Percentiles rank a stretch among this genome's conserved stretches.
Evolutionary conservation across 2,113 vertebrate genomes (phyloP).

Genomic region (Syngnathoides biaculeatus): DNA sequence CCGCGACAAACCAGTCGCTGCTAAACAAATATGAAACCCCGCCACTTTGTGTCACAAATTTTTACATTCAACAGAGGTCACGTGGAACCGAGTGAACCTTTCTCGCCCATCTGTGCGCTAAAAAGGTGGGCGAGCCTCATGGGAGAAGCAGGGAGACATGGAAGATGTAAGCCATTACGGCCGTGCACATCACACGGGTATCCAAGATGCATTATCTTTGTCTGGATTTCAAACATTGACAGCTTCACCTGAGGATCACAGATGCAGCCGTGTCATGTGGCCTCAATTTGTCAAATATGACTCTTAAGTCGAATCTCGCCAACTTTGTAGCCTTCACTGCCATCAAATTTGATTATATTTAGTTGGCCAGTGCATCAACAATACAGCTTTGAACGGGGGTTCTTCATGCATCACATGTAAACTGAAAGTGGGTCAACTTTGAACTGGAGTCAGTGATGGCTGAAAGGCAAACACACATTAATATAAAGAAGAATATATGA

Average conservation of each 20-base stretch:
- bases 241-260: constrained; percentile 50
- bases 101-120: constrained; percentile 66
- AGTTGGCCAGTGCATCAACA: constrained; percentile 6
- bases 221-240: constrained; percentile 49
- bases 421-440: constrained; percentile 58
- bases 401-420: constrained; percentile 27
- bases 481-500: constrained; percentile 63
- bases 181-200: constrained; percentile 35
- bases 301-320: not conserved
- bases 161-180: constrained; percentile 58
- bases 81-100: constrained; percentile 44
- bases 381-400: constrained; percentile 14
- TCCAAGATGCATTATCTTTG: constrained; percentile 42
- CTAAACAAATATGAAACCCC: constrained; percentile 73
- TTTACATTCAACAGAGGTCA: constrained; percentile 70
- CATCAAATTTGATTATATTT: not conserved
- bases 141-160: constrained; percentile 18
- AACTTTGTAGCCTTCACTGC: not conserved
- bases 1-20: constrained; percentile 36
- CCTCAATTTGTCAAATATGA: constrained; percentile 45
- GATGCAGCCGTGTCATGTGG: constrained; percentile 23
- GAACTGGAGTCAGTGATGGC: constrained; percentile 45
- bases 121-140: constrained; percentile 57
- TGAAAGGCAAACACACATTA: constrained; percentile 46
- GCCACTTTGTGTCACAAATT: constrained; percentile 76